These are phyloP conservation scores for Nephrotoma appendiculata DNA, from an alignment of 2,888 invertebrate species.

Conservation along the genomic window DNA sequence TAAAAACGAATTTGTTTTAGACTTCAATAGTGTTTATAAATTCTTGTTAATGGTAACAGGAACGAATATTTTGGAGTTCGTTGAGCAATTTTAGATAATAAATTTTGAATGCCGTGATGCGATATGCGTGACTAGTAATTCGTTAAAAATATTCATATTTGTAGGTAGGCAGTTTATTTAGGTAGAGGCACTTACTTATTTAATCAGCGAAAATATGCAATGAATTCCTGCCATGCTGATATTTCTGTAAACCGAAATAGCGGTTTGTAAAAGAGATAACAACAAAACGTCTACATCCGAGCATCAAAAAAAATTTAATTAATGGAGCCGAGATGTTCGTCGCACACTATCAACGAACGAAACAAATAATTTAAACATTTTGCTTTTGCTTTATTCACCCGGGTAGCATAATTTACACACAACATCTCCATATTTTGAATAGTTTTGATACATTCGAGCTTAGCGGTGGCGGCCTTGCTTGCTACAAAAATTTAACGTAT, in stretches of 20 bases:
- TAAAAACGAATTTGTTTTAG: background rate
- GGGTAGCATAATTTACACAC: background rate
- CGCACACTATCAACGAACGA: background rate
- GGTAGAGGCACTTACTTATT: too few relatives aligned
- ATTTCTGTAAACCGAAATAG: background rate
- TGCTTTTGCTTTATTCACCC: background rate
- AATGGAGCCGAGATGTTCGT: background rate
- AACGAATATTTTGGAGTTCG: background rate
- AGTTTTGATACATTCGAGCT: background rate
- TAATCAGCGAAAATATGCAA: background rate
- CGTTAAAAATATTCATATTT: background rate
- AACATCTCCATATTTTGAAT: background rate
- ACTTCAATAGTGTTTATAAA: background rate
- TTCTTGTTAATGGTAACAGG: background rate
- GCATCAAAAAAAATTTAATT: background rate
- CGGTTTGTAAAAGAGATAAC: background rate
- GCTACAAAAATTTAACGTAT: background rate
- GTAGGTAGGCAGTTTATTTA: background rate
- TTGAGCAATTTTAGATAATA: background rate
- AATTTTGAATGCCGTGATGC: background rate
- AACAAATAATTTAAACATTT: background rate
- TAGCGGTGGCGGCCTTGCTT: background rate
- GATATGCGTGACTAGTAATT: background rate
- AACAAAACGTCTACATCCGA: background rate
- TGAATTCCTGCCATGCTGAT: background rate